Conservation (phyloP, 2,888 invertebrate species). For the Torymus texanus region DNA sequence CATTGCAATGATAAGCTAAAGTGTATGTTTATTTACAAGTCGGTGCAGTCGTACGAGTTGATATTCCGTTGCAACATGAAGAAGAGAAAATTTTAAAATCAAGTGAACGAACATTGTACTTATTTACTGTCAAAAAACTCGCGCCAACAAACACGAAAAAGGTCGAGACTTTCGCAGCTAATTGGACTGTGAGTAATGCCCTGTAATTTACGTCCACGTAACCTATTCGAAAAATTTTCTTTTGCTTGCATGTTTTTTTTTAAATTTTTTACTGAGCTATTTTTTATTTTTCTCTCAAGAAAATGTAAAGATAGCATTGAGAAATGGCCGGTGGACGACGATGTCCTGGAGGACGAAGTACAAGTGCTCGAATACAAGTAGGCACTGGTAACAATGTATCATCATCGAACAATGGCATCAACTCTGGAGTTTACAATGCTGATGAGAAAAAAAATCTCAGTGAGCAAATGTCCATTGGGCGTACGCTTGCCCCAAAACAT, state of each 20-base stretch:
- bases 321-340: constrained; percentile 71
- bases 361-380: constrained; percentile 74
- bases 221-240: neutral
- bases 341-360: constrained; percentile 67
- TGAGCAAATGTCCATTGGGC: constrained; percentile 66
- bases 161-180: constrained; percentile 1
- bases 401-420: constrained; percentile 16
- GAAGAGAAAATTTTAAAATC: constrained; percentile 33
- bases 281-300: constrained; percentile 1
- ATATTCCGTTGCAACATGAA: constrained; percentile 28
- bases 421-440: constrained; percentile 38
- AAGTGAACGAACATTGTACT: neutral
- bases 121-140: constrained; percentile 8
- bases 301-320: constrained; percentile 49
- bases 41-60: neutral
- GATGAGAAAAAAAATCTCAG: constrained; percentile 66
- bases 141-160: neutral
- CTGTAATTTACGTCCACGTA: neutral
- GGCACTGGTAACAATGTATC: constrained; percentile 39
- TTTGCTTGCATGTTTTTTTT: neutral
- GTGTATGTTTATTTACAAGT: constrained; percentile 32
- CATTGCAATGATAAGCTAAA: constrained; percentile 34
- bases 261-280: neutral
- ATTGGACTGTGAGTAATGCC: constrained; percentile 2
- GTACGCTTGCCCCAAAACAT: constrained; percentile 83